A percentile compares a stretch with the other conserved stretches of the same genome.
phyloP scores from a whole-genome alignment of 1,140 invertebrate genomes.

The Nixonia krombeini region DNA sequence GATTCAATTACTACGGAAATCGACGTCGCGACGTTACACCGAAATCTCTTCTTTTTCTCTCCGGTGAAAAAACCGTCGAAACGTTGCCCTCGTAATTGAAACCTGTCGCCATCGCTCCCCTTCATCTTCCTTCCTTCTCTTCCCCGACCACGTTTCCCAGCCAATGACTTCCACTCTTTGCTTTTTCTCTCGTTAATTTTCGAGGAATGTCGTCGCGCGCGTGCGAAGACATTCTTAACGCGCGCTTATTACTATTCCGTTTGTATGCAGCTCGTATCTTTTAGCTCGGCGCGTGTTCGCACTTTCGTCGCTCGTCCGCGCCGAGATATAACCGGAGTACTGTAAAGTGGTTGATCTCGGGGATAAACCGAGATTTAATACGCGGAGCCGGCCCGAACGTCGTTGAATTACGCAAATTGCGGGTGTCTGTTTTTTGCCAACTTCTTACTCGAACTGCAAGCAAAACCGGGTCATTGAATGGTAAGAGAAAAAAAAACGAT shows the following conservation, averaged over 20 bases:
- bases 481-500: too few species aligned
- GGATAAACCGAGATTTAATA: neutral
- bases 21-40: too few species aligned
- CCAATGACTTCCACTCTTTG: neutral
- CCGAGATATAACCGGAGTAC: neutral
- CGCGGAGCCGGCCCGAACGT: neutral
- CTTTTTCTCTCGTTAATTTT: constrained; percentile 12
- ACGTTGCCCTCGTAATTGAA: too few species aligned
- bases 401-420: too few species aligned
- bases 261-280: constrained; percentile 1
- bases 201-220: neutral
- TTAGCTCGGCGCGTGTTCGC: neutral
- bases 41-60: too few species aligned
- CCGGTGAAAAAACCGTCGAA: too few species aligned
- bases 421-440: too few species aligned
- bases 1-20: neutral
- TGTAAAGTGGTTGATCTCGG: neutral
- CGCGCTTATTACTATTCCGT: constrained; percentile 2
- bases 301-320: neutral
- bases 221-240: constrained; percentile 5
- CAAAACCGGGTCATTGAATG: too few species aligned
- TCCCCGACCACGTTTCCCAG: too few species aligned
- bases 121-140: too few species aligned
- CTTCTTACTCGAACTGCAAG: too few species aligned
- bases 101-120: too few species aligned